phyloP scores from a whole-genome alignment of 2,113 vertebrate species.

The Oreochromis spilurus region DNA sequence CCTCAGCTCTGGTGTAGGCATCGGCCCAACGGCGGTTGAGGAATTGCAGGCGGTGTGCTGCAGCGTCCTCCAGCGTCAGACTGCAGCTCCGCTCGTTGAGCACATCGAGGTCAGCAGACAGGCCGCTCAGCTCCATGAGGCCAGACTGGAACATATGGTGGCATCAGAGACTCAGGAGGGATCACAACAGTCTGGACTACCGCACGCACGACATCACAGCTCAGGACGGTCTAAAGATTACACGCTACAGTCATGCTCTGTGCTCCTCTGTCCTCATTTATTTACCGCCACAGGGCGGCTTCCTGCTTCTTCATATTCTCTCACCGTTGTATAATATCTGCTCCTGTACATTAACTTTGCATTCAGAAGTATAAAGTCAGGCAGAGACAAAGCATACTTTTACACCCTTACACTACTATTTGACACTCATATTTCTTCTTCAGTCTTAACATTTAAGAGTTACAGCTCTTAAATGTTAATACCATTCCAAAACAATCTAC shows the following conservation, averaged over 20 bases:
- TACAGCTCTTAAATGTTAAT: background rate
- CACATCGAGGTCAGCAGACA: constrained; percentile 78
- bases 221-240: background rate
- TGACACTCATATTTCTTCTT: background rate
- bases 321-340: background rate
- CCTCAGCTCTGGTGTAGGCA: constrained; percentile 70
- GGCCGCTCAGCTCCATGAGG: constrained; percentile 73
- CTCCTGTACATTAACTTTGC: background rate
- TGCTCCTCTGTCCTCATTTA: background rate
- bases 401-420: background rate
- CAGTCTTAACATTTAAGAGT: background rate
- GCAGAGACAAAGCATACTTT: background rate
- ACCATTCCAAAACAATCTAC: too few relatives aligned
- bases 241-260: background rate
- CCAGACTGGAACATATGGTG: constrained; percentile 64
- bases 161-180: background rate
- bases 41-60: constrained; percentile 71
- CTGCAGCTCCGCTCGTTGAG: constrained; percentile 83
- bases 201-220: background rate
- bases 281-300: background rate
- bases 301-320: background rate
- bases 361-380: background rate
- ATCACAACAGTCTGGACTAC: background rate
- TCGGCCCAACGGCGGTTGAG: constrained; percentile 79
- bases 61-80: constrained; percentile 74